Evolutionary conservation across 2,113 vertebrate genomes (phyloP).

Genomic region (Typhlomys cinereus): DNA sequence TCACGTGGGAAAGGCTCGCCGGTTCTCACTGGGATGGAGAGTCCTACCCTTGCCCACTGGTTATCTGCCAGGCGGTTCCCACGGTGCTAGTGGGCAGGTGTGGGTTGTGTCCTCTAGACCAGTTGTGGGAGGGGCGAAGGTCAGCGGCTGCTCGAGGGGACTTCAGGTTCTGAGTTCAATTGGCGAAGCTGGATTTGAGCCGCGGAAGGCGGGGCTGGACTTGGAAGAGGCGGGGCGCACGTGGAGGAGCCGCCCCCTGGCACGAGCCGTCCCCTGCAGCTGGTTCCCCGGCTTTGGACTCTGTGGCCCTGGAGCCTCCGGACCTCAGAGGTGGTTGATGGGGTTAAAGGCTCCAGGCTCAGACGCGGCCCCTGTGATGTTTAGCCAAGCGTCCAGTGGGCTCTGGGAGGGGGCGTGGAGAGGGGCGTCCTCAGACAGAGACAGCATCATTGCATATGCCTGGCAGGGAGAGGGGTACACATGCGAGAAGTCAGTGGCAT

Average conservation of each 20-base stretch:
- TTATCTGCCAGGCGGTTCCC: rapidly evolving
- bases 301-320: constrained; percentile 70
- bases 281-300: constrained; percentile 70
- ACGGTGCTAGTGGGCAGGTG: too few relatives aligned
- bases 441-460: constrained; percentile 99
- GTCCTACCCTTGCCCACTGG: neutral
- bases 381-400: constrained; percentile 98
- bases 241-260: constrained; percentile 61
- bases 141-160: constrained; percentile 5
- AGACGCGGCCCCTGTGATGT: constrained; percentile 93
- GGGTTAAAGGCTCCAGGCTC: constrained; percentile 96
- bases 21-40: neutral
- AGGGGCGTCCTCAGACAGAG: constrained; percentile 96
- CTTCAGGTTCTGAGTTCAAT: constrained; percentile 61
- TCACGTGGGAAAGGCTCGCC: rapidly evolving
- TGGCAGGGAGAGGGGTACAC: constrained; percentile 75
- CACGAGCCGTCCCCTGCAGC: constrained; percentile 72
- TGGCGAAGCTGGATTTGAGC: constrained; percentile 65
- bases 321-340: constrained; percentile 96
- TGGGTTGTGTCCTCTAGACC: neutral
- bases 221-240: neutral
- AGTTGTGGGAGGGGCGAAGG: constrained; percentile 44
- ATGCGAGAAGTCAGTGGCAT: neutral
- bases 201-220: neutral
- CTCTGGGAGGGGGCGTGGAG: constrained; percentile 96